Evolutionary conservation across 2,113 vertebrate species (phyloP).

Genomic region (Elaphurus davidianus): DNA sequence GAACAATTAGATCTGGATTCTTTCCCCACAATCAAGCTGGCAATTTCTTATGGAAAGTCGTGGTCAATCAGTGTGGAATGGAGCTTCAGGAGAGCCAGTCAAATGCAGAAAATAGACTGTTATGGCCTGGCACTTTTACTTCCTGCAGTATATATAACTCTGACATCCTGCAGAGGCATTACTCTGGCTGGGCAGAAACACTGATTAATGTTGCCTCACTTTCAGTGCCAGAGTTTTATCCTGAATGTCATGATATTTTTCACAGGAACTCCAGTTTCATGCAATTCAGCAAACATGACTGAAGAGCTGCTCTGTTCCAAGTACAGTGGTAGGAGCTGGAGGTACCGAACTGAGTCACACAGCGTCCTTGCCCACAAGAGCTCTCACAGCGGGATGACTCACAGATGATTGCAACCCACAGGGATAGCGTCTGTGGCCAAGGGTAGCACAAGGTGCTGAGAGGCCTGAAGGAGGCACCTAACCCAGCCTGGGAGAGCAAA

Average conservation of each 20-base stretch:
- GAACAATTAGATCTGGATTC: slow-evolving; percentile 84
- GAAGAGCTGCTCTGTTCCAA: slow-evolving; percentile 16
- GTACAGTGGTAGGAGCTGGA: slow-evolving; percentile 6
- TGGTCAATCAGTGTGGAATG: slow-evolving; percentile 77
- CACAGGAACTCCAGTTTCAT: slow-evolving; percentile 47
- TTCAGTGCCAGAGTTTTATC: slow-evolving; percentile 87
- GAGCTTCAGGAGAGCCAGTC: slow-evolving; percentile 70
- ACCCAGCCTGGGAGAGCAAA: not conserved
- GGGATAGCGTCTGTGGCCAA: not conserved
- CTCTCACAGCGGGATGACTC: not conserved
- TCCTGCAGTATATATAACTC: slow-evolving; percentile 74
- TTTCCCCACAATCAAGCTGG: slow-evolving; percentile 79
- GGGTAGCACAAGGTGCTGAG: not conserved
- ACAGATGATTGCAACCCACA: not conserved
- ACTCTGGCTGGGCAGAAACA: slow-evolving; percentile 78
- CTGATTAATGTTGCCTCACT: slow-evolving; percentile 88
- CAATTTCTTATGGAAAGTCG: slow-evolving; percentile 79
- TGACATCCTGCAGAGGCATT: slow-evolving; percentile 65
- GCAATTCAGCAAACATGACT: slow-evolving; percentile 58
- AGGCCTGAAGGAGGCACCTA: not conserved
- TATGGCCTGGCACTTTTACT: slow-evolving; percentile 77
- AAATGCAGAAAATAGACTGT: slow-evolving; percentile 82
- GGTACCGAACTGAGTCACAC: not conserved
- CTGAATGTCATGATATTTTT: slow-evolving; percentile 82
- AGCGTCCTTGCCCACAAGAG: not conserved